These are phyloP conservation scores for Drosophila mimica DNA, from an alignment of 2,888 invertebrate genomes.

Conservation along the genomic window DNA sequence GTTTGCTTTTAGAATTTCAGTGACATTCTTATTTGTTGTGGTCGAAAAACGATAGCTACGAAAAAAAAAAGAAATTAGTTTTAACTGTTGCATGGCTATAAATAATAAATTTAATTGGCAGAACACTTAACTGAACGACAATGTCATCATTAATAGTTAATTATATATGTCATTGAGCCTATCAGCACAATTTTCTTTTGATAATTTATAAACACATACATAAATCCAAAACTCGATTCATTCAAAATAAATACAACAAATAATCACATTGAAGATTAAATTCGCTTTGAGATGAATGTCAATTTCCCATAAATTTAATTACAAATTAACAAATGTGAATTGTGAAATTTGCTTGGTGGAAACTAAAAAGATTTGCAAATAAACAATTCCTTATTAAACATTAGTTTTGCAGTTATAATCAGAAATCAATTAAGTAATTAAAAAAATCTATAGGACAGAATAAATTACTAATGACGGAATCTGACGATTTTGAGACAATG, in stretches of 20 bases:
- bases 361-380: too few relatives aligned
- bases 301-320: background rate
- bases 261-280: background rate
- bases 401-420: background rate
- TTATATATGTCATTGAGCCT: background rate
- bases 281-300: background rate
- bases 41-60: background rate
- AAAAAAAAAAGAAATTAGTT: conserved; percentile 11
- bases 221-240: background rate
- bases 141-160: conserved; percentile 1
- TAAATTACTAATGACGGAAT: too few relatives aligned
- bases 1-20: background rate
- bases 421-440: background rate
- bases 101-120: conserved; percentile 4
- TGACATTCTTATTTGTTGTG: conserved; percentile 7
- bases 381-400: too few relatives aligned
- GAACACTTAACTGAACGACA: background rate
- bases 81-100: conserved; percentile 7
- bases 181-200: background rate
- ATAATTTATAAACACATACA: background rate
- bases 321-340: too few relatives aligned
- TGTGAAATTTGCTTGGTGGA: too few relatives aligned
- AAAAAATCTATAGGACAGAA: too few relatives aligned
- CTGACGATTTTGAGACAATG: too few relatives aligned
- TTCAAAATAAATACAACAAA: background rate